phyloP scores from a whole-genome alignment of 2,113 vertebrate species.

The Gymnogyps californianus region DNA sequence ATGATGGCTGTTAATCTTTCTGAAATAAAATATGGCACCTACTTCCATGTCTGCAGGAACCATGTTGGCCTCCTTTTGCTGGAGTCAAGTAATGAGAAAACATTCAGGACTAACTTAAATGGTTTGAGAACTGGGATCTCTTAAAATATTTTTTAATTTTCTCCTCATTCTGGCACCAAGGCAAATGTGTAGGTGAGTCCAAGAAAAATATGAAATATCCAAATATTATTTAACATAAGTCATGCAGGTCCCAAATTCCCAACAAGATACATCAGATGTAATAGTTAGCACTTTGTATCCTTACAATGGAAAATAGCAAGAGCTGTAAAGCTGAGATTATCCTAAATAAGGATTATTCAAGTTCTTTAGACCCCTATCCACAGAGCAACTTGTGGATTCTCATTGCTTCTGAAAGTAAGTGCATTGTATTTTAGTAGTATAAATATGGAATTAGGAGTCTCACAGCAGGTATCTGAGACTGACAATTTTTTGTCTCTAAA shows the following conservation, averaged over 20 bases:
- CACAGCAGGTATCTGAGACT: background rate
- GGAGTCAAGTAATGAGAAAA: background rate
- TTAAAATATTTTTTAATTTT: slow-evolving; percentile 20
- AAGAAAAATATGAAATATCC: slow-evolving; percentile 61
- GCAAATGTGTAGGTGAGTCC: slow-evolving; percentile 31
- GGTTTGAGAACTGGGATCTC: slow-evolving; percentile 18
- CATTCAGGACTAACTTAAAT: background rate
- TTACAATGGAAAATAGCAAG: slow-evolving; percentile 27
- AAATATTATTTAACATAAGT: slow-evolving; percentile 64
- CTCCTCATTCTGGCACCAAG: slow-evolving; percentile 27
- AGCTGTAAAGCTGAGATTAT: slow-evolving; percentile 34
- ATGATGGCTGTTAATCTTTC: background rate
- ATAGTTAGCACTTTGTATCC: background rate
- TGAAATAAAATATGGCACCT: background rate
- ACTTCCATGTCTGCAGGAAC: background rate
- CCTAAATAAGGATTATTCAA: slow-evolving; percentile 24
- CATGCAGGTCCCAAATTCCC: slow-evolving; percentile 48
- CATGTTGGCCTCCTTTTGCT: background rate
- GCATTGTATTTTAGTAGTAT: background rate
- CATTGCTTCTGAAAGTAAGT: background rate
- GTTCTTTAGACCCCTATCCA: background rate
- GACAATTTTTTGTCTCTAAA: background rate
- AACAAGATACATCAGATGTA: background rate
- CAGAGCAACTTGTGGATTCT: background rate
- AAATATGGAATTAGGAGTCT: background rate